These are phyloP conservation scores for Agrotis segetum DNA, from an alignment of 2,888 invertebrate genomes.

Conservation along the genomic window DNA sequence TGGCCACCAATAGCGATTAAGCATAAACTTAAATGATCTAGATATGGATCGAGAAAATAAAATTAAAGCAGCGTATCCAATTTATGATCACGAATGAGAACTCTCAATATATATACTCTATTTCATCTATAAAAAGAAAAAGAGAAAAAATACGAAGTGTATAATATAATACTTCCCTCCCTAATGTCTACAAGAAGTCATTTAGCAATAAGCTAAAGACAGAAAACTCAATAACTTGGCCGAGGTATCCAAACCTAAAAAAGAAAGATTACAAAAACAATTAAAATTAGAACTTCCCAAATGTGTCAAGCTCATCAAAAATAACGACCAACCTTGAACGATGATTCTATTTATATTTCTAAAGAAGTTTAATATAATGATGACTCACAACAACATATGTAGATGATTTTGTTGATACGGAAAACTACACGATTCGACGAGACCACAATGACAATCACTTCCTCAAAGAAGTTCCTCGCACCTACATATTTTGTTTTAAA, in stretches of 20 bases:
- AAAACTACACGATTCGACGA: not conserved
- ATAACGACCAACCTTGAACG: constrained; percentile 26
- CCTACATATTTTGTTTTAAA: too few species aligned
- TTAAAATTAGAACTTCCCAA: not conserved
- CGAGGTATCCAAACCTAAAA: not conserved
- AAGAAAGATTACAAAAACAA: not conserved
- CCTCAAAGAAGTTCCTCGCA: not conserved
- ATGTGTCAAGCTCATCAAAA: not conserved
- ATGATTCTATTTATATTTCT: not conserved
- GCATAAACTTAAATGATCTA: not conserved
- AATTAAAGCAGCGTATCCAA: constrained; percentile 18
- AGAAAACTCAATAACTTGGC: not conserved
- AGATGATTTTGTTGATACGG: not conserved
- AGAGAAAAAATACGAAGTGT: too few species aligned
- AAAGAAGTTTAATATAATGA: not conserved
- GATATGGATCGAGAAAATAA: not conserved
- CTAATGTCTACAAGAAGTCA: too few species aligned
- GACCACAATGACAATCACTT: not conserved
- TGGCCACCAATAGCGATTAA: not conserved
- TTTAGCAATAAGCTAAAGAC: too few species aligned
- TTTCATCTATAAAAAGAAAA: too few species aligned
- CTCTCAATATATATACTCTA: too few species aligned
- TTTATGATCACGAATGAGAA: constrained; percentile 16
- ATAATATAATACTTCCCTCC: too few species aligned
- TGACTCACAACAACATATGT: constrained; percentile 10